A percentile compares a stretch with the other conserved stretches of the same genome.
Evolutionary conservation across 2,797 vertebrate genomes (phyloP).

Genomic region (Lacerta agilis): DNA sequence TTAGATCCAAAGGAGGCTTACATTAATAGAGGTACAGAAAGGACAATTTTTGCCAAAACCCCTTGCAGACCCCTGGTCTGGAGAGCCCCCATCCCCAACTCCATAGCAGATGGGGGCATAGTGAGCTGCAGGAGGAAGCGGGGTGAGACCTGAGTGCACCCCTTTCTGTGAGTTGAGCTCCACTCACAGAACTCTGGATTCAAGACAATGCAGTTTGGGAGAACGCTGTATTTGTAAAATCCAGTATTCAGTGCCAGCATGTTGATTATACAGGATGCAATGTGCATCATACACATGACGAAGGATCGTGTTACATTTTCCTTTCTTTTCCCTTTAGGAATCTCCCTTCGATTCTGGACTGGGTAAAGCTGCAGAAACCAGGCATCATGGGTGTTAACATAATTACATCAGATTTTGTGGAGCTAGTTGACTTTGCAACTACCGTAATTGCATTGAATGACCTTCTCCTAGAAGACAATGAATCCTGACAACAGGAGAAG

Average conservation of each 20-base stretch:
- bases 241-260: background rate
- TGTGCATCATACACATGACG: background rate
- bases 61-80: background rate
- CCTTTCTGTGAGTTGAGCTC: background rate
- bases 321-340: constrained; percentile 81
- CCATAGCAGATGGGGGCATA: background rate
- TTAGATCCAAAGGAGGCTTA: background rate
- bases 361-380: constrained; percentile 92
- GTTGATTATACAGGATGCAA: background rate
- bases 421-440: constrained; percentile 94
- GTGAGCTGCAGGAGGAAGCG: background rate
- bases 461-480: constrained; percentile 80
- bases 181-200: background rate
- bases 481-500: constrained; percentile 64
- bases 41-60: background rate
- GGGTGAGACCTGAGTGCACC: background rate
- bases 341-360: constrained; percentile 92
- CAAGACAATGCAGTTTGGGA: background rate
- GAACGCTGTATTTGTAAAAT: background rate
- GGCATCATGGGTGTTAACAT: constrained; percentile 93
- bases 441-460: constrained; percentile 93
- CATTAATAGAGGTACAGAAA: background rate
- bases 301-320: constrained; percentile 1
- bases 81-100: background rate
- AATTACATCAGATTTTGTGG: constrained; percentile 98